phyloP scores from a whole-genome alignment of 1,140 invertebrate genomes.

The Chymomyza costata region DNA sequence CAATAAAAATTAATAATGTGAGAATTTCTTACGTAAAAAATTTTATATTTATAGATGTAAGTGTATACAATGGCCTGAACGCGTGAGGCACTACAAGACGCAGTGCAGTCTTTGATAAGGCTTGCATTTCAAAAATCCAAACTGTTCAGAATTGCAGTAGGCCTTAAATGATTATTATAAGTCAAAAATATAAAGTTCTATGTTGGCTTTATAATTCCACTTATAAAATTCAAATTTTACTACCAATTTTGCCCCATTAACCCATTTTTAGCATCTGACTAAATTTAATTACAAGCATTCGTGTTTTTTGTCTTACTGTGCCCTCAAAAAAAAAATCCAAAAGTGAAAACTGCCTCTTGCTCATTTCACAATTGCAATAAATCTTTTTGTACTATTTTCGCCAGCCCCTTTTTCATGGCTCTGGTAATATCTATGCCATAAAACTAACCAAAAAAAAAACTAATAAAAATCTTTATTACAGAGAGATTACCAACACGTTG shows the following conservation, averaged over 20 bases:
- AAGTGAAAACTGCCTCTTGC: conserved; percentile 50
- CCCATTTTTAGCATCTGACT: background rate
- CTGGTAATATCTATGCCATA: conserved; percentile 37
- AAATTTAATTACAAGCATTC: conserved; percentile 36
- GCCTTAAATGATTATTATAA: too few species aligned
- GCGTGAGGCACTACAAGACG: too few species aligned
- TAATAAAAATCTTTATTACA: too few species aligned
- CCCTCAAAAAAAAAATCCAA: conserved; percentile 32
- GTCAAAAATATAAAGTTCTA: too few species aligned
- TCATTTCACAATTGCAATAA: conserved; percentile 55
- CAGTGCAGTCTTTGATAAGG: too few species aligned
- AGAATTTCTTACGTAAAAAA: conserved; percentile 65
- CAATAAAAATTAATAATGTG: conserved; percentile 65
- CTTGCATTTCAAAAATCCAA: too few species aligned
- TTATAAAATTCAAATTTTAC: too few species aligned
- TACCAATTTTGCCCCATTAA: conserved; percentile 15
- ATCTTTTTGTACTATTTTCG: conserved; percentile 53
- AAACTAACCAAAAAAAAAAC: conserved; percentile 31
- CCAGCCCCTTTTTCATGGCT: conserved; percentile 36
- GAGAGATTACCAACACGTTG: too few species aligned
- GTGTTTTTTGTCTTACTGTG: conserved; percentile 12
- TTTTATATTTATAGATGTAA: conserved; percentile 2
- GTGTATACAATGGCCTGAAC: conserved; percentile 5
- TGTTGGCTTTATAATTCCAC: too few species aligned
- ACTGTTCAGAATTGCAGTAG: too few species aligned